phyloP scores from a whole-genome alignment of 2,797 vertebrate genomes.

The Peromyscus nudipes region DNA sequence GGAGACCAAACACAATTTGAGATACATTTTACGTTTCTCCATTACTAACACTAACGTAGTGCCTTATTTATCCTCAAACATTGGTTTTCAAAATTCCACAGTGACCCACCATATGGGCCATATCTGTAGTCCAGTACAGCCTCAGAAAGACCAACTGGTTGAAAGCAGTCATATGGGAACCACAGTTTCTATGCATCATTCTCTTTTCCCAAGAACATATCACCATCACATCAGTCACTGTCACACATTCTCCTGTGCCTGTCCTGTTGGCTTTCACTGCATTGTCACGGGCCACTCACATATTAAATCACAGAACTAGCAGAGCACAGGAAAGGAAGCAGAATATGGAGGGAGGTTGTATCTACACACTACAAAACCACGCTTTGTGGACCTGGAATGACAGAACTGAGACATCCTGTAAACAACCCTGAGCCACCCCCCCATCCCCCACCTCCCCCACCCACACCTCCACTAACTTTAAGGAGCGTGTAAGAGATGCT shows the following conservation, averaged over 20 bases:
- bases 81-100: conserved; percentile 50
- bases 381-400: not conserved
- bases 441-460: no score
- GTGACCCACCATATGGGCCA: not conserved
- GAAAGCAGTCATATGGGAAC: not conserved
- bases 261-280: not conserved
- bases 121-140: not conserved
- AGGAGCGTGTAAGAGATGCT: not conserved
- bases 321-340: not conserved
- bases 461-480: not conserved
- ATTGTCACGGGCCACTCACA: not conserved
- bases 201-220: not conserved
- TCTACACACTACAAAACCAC: not conserved
- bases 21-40: conserved; percentile 79
- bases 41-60: conserved; percentile 84
- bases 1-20: conserved; percentile 63
- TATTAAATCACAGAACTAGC: not conserved
- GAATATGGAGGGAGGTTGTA: not conserved
- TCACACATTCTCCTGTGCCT: not conserved
- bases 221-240: not conserved
- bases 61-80: conserved; percentile 83
- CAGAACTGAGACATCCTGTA: not conserved
- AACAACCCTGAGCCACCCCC: not conserved
- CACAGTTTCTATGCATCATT: not conserved
- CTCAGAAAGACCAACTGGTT: not conserved